Conservation (phyloP, 2,888 invertebrate genomes). For the Cosmorhoe ocellata region DNA sequence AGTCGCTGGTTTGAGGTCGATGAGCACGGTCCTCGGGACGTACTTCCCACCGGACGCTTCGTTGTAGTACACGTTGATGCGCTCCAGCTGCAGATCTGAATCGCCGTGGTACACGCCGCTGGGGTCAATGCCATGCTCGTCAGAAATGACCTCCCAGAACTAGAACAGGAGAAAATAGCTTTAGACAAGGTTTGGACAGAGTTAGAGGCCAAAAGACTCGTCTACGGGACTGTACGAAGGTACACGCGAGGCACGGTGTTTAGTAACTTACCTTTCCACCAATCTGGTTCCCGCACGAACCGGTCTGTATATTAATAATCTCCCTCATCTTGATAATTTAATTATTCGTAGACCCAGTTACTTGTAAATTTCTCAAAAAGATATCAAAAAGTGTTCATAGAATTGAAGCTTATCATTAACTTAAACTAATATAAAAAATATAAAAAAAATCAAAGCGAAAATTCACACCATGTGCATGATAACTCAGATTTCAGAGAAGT, state of each 20-base stretch:
- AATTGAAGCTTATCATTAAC: conserved; percentile 74
- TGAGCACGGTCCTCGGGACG: conserved; percentile 69
- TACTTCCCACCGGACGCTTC: conserved; percentile 83
- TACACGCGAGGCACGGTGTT: no score
- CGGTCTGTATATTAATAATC: conserved; percentile 89
- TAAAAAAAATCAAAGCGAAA: conserved; percentile 53
- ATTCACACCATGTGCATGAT: conserved; percentile 67
- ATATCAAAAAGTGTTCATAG: conserved; percentile 49
- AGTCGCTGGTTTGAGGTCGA: conserved; percentile 70
- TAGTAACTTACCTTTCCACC: conserved; percentile 76
- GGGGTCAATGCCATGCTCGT: conserved; percentile 89
- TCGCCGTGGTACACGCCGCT: conserved; percentile 86
- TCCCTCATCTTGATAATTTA: conserved; percentile 86
- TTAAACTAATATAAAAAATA: conserved; percentile 72
- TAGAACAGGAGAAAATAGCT: conserved; percentile 51
- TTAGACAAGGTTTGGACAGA: no score
- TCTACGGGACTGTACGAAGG: no score
- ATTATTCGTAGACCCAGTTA: conserved; percentile 40
- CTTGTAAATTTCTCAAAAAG: conserved; percentile 65
- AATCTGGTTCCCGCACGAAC: conserved; percentile 86
- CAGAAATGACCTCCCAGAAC: conserved; percentile 91
- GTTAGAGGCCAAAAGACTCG: no score
- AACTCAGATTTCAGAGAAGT: conserved; percentile 64
- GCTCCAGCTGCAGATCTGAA: conserved; percentile 87
- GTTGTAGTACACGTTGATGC: conserved; percentile 90